Base-by-base conservation (phyloP, 1,140 invertebrate genomes). In the Trichoplusia ni region DNA sequence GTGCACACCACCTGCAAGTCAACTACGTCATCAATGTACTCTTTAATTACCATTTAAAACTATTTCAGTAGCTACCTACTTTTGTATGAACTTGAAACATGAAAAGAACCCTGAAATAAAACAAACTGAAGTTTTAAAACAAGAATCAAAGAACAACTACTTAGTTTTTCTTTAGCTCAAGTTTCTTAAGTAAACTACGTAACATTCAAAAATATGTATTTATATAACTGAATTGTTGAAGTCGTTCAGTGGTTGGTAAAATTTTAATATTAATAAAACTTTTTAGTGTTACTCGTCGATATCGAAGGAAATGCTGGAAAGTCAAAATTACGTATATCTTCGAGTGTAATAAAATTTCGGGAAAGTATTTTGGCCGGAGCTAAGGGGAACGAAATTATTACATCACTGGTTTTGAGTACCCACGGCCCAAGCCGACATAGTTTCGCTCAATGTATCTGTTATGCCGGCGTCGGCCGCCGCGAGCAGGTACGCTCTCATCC, bases 1-100 rank as follows among this genome's bases (percentile, higher is more conserved):
- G 87, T 99, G 99, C 27, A 99, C 98, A 37, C 99, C 99, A 16
- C 99, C 99, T 90, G 95, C 11, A 18, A 40, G 44, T 18, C 5
- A 4, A 27, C 19, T 14, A 23, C 5, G 8, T 53, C 13, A 4
- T 21, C 31, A 37, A 51, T 53, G 13, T 37, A 33, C 47, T n/a
- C 16, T n/a, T 9, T 7, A 2, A 21, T n/a, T 25, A 25, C 6
- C 14, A 9, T 33, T 11, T 11, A 8, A 16, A 31, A 49, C 8
- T 5, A 18, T 0, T 49, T 3, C 7, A n/a, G 14, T 9, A 3
- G 2, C 4, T 3, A 29, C 2, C 16, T 29, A 27, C 8, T 13
- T 46, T 46, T 16, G 13, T 31, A 8, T n/a, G 29, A n/a, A 33
- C 9, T 33, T 33, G 29, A 11, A n/a, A 4, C 7, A 18, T 8